Evolutionary conservation across 1,140 invertebrate genomes (phyloP).

Genomic region (Atta cephalotes): DNA sequence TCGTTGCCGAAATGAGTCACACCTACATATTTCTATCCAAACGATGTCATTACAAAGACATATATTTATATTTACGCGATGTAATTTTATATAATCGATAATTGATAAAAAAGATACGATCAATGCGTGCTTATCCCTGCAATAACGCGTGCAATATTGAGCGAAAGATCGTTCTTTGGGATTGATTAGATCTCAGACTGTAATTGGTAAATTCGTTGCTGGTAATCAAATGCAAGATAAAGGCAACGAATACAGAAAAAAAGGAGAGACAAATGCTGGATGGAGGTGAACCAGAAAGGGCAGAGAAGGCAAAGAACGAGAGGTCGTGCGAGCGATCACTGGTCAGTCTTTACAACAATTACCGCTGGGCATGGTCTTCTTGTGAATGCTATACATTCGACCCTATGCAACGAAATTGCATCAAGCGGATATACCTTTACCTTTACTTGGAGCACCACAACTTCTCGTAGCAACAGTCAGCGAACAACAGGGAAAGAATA

Average conservation of each 20-base stretch:
- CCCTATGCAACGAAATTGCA: conserved; percentile 41
- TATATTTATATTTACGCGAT: not conserved
- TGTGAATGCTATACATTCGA: conserved; percentile 64
- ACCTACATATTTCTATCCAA: not conserved
- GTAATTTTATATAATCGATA: conserved; percentile 11
- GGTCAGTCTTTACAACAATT: conserved; percentile 74
- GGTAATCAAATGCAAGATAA: conserved; percentile 39
- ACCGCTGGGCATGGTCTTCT: conserved; percentile 67
- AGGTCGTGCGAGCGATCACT: conserved; percentile 68
- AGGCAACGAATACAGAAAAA: conserved; percentile 14
- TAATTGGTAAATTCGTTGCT: conserved; percentile 64
- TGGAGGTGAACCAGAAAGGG: conserved; percentile 2
- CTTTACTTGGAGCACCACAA: conserved; percentile 30
- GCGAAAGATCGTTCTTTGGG: conserved; percentile 18
- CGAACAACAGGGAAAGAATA: not conserved
- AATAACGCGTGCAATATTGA: conserved; percentile 3
- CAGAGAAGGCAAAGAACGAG: conserved; percentile 49
- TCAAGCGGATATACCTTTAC: conserved; percentile 62
- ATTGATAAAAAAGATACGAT: not conserved
- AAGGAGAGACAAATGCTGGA: conserved; percentile 24
- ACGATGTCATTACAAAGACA: not conserved
- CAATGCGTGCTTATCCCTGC: not conserved
- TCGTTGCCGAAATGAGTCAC: conserved; percentile 18
- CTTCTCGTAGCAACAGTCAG: not conserved
- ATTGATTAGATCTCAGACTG: conserved; percentile 28